A percentile compares a stretch with the other conserved stretches of the same genome.
phyloP scores from a whole-genome alignment of 2,888 invertebrate genomes.

The Drosophila glabriapex region DNA sequence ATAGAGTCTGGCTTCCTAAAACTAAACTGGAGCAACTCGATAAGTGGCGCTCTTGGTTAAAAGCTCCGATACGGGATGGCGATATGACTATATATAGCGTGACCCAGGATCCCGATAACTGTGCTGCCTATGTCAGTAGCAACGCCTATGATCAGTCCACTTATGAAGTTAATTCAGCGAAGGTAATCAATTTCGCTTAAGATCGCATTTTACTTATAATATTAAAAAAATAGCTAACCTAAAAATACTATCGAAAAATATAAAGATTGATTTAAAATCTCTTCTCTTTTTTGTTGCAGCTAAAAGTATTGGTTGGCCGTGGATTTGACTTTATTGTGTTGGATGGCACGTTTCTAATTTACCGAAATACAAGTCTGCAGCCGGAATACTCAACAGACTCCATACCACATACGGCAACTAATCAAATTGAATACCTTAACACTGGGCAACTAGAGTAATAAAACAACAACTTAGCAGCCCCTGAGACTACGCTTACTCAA shows the following conservation, averaged over 20 bases:
- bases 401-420: constrained; percentile 19
- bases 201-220: not conserved
- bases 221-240: too few relatives aligned
- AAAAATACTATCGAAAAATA: not conserved
- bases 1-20: not conserved
- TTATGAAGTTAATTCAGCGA: constrained; percentile 11
- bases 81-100: constrained; percentile 10
- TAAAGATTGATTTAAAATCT: not conserved
- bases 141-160: constrained; percentile 37
- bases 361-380: constrained; percentile 1
- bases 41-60: constrained; percentile 25
- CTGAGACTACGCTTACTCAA: not conserved
- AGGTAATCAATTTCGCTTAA: constrained; percentile 10
- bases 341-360: constrained; percentile 40
- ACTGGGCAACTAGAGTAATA: constrained; percentile 19
- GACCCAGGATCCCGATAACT: constrained; percentile 1
- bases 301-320: constrained; percentile 32
- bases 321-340: constrained; percentile 44
- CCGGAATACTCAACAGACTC: not conserved
- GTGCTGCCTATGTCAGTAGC: constrained; percentile 37
- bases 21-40: not conserved
- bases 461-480: constrained; percentile 11
- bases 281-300: constrained; percentile 5
- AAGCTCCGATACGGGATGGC: not conserved
- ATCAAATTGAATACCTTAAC: constrained; percentile 45